Conservation (phyloP, 35 echinoderm and acorn worm genomes). For the Diadema setosum region DNA sequence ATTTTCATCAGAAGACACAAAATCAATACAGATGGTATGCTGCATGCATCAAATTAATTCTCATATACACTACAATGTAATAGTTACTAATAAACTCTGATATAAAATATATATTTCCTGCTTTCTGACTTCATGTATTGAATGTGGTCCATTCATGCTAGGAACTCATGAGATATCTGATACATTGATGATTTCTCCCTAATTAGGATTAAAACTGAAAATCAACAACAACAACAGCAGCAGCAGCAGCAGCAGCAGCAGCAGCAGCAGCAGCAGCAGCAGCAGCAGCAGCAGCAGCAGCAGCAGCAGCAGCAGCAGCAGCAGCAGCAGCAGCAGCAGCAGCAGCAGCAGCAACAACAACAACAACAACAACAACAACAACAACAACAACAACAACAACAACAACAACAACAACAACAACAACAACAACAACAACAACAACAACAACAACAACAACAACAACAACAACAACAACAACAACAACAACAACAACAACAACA, state of each 20-base stretch:
- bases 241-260: background rate
- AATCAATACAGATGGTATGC: no score
- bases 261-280: background rate
- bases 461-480: background rate
- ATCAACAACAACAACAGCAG: background rate
- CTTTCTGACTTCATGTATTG: no score
- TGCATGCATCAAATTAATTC: no score
- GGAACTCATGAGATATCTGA: no score
- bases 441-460: background rate
- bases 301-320: background rate
- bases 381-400: background rate
- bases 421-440: background rate
- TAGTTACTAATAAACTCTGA: no score
- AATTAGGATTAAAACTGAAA: background rate
- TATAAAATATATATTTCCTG: no score
- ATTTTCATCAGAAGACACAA: no score
- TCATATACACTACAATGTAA: no score
- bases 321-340: background rate
- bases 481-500: background rate
- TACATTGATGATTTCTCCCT: no score
- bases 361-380: background rate
- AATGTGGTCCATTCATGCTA: no score
- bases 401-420: background rate
- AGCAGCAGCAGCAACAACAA: background rate
- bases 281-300: background rate